A percentile compares a stretch with the other conserved stretches of the same genome.
Conservation (phyloP, 1,140 invertebrate species). For the Homarus americanus region DNA sequence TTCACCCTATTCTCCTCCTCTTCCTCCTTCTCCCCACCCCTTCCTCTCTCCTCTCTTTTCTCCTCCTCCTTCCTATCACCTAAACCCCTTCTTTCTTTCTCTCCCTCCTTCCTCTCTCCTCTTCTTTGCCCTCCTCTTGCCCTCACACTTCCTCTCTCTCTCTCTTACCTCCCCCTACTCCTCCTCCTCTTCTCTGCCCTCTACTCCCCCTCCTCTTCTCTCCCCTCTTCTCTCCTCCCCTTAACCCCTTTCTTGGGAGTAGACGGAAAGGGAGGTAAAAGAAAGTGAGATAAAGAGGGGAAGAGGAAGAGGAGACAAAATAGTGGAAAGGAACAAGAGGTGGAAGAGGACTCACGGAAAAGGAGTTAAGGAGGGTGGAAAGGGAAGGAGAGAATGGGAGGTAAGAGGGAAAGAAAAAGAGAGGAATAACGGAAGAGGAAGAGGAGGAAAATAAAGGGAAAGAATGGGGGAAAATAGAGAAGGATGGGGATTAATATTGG, state of each 20-base stretch:
- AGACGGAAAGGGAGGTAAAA: not conserved
- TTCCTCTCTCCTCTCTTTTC: no score
- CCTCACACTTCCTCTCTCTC: no score
- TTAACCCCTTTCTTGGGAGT: no score
- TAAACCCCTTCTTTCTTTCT: no score
- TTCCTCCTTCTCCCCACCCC: no score
- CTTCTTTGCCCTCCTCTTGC: no score
- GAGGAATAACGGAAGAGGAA: not conserved
- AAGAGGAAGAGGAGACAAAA: not conserved
- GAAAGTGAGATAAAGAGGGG: not conserved
- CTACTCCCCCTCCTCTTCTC: no score
- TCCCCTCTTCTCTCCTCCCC: no score
- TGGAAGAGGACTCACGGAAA: not conserved
- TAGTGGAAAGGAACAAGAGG: not conserved
- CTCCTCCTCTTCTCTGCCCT: not conserved
- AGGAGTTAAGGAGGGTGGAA: not conserved
- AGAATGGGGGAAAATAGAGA: not conserved
- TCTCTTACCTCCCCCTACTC: no score
- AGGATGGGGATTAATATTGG: not conserved
- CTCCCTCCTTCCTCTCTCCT: no score
- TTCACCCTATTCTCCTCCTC: no score
- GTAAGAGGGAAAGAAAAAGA: not conserved
- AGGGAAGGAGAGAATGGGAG: not conserved
- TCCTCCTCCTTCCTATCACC: no score
- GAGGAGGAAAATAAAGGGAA: not conserved